Percentiles rank a stretch among this genome's conserved stretches.
Conservation (phyloP, 2,888 invertebrate species). For the Dastarcus helophoroides region DNA sequence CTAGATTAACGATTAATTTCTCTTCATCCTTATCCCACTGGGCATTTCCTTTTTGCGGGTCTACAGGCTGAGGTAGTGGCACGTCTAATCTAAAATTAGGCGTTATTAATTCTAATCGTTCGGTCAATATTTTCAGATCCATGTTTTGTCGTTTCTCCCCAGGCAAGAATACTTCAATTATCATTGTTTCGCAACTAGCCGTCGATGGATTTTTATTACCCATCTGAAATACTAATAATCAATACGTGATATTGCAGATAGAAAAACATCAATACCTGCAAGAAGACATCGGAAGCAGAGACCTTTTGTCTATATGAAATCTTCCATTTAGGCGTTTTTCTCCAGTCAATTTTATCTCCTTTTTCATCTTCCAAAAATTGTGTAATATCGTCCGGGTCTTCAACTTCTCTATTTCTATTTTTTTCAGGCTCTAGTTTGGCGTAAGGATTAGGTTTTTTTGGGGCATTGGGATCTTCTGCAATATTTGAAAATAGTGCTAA, state of each 20-base stretch:
- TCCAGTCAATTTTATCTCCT: slow-evolving; percentile 45
- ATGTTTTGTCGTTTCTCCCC: slow-evolving; percentile 65
- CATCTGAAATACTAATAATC: slow-evolving; percentile 20
- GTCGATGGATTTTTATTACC: slow-evolving; percentile 26
- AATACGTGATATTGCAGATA: slow-evolving; percentile 1
- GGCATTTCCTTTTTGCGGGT: slow-evolving; percentile 71
- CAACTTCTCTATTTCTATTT: slow-evolving; percentile 37
- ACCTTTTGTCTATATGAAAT: slow-evolving; percentile 79
- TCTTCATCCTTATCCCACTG: slow-evolving; percentile 59
- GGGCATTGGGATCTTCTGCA: too few species aligned
- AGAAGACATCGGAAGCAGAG: slow-evolving; percentile 72
- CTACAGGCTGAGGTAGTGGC: slow-evolving; percentile 68
- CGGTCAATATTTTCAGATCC: slow-evolving; percentile 54
- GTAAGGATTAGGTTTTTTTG: slow-evolving; percentile 30
- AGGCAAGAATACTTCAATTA: slow-evolving; percentile 65
- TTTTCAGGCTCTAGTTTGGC: slow-evolving; percentile 22
- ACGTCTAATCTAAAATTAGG: slow-evolving; percentile 58
- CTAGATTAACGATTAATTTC: slow-evolving; percentile 58
- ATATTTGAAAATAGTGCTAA: too few species aligned
- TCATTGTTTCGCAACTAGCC: slow-evolving; percentile 55
- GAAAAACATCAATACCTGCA: slow-evolving; percentile 52
- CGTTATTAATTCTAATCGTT: slow-evolving; percentile 50
- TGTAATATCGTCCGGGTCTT: slow-evolving; percentile 29
- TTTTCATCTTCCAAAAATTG: slow-evolving; percentile 36
- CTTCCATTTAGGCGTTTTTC: slow-evolving; percentile 60